A percentile compares a stretch with the other conserved stretches of the same genome.
phyloP scores from a whole-genome alignment of 2,113 vertebrate species.

The Chamaetylas fuelleborni region DNA sequence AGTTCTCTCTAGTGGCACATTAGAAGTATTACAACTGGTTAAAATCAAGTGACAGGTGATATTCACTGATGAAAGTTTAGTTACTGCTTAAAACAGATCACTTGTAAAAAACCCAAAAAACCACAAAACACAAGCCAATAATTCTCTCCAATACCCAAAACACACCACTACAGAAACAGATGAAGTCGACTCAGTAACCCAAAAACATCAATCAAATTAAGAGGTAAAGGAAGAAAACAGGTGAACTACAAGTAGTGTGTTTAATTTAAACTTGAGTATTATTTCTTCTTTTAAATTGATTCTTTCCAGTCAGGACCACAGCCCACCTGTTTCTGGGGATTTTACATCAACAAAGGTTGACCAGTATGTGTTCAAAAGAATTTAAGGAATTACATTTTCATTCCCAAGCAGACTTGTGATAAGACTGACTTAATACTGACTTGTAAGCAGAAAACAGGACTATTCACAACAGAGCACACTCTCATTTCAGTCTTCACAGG shows the following conservation, averaged over 20 bases:
- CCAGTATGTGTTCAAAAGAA: background rate
- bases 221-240: background rate
- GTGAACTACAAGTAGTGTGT: background rate
- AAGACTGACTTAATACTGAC: background rate
- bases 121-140: background rate
- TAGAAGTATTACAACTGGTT: background rate
- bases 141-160: background rate
- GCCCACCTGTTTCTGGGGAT: background rate
- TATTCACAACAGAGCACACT: background rate
- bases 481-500: background rate
- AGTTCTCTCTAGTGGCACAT: constrained; percentile 43
- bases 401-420: background rate
- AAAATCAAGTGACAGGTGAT: background rate
- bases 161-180: background rate
- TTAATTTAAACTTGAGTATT: background rate
- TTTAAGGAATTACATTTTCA: background rate
- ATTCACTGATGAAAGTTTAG: background rate
- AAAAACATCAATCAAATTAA: background rate
- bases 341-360: background rate
- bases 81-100: background rate
- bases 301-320: background rate
- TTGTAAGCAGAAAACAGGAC: background rate
- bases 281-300: background rate
- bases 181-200: background rate
- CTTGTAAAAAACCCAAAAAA: background rate